These are phyloP conservation scores for Sphaeridia pumilis DNA, from an alignment of 2,888 invertebrate species.

Conservation along the genomic window DNA sequence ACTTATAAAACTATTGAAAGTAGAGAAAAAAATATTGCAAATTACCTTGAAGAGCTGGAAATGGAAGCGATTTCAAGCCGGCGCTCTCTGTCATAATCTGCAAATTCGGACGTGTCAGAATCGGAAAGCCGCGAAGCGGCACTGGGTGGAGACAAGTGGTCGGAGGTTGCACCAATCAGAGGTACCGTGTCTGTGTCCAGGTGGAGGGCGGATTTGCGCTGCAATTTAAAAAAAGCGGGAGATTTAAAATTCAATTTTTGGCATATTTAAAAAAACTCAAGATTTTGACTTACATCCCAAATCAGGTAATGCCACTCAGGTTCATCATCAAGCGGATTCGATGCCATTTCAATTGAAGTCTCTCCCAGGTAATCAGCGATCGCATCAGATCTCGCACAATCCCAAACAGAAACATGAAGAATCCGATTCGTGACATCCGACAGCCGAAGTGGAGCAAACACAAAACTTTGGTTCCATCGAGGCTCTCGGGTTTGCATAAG, in stretches of 20 bases:
- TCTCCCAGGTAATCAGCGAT: conserved; percentile 77
- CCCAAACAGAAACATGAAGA: conserved; percentile 95
- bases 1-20: too few species aligned
- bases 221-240: conserved; percentile 14
- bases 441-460: conserved; percentile 79
- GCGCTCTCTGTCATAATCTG: conserved; percentile 49
- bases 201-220: conserved; percentile 39
- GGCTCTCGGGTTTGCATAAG: conserved; percentile 88
- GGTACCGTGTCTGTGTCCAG: conserved; percentile 49
- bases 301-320: conserved; percentile 84
- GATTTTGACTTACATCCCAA: conserved; percentile 40
- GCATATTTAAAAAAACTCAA: too few species aligned
- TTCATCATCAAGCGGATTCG: conserved; percentile 78
- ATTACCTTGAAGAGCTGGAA: conserved; percentile 72
- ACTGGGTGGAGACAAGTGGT: conserved; percentile 82
- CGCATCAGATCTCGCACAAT: conserved; percentile 79
- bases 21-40: neutral
- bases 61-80: conserved; percentile 61
- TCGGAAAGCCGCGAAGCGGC: conserved; percentile 76
- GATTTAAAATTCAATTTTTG: neutral
- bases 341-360: conserved; percentile 62
- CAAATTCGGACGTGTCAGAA: conserved; percentile 74
- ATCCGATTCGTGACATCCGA: conserved; percentile 76
- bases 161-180: conserved; percentile 54
- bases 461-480: conserved; percentile 94